phyloP scores from a whole-genome alignment of 2,113 vertebrate genomes.

The Fukomys damarensis region DNA sequence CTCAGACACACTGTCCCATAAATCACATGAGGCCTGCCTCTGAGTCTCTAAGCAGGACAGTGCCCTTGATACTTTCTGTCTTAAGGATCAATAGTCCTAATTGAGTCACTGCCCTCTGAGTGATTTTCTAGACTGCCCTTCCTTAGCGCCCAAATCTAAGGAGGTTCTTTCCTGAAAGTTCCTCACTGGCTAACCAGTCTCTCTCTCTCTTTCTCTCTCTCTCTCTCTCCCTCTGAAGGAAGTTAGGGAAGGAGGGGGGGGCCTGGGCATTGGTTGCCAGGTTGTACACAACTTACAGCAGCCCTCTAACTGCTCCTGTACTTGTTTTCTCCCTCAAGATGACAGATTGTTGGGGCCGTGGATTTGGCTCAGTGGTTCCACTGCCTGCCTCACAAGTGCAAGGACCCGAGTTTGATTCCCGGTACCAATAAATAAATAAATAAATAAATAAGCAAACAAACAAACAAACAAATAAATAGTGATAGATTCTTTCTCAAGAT shows the following conservation, averaged over 20 bases:
- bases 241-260: background rate
- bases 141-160: background rate
- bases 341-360: no score
- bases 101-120: background rate
- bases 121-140: background rate
- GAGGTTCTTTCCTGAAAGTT: background rate
- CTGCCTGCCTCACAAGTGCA: no score
- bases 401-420: no score
- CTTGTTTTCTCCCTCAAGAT: background rate
- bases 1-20: background rate
- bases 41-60: background rate
- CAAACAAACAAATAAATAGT: no score
- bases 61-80: background rate
- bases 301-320: background rate
- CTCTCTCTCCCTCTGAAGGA: background rate
- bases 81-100: background rate
- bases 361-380: no score
- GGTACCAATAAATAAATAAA: background rate
- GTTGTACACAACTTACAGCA: background rate
- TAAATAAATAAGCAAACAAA: no score
- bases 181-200: no score
- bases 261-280: background rate
- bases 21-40: background rate
- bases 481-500: background rate
- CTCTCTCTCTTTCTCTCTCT: background rate